Evolutionary conservation across 2,797 vertebrate species (phyloP).

Genomic region (Spheniscus humboldti): DNA sequence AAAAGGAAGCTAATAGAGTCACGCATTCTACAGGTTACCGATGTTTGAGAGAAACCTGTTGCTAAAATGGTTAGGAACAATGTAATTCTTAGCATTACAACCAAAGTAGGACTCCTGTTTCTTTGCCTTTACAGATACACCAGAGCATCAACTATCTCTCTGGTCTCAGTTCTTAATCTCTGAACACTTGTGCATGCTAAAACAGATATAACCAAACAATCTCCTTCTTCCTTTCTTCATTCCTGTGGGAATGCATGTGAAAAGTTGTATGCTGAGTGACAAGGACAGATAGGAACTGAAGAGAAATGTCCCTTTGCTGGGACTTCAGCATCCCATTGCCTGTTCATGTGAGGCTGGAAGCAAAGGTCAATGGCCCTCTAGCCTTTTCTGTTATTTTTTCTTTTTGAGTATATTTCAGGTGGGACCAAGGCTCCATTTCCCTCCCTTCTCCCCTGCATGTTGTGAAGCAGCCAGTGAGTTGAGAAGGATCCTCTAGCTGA

Average conservation of each 20-base stretch:
- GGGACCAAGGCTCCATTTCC: background rate
- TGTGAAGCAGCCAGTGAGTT: background rate
- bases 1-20: slow-evolving; percentile 27
- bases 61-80: background rate
- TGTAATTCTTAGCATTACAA: background rate
- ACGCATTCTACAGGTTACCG: slow-evolving; percentile 5
- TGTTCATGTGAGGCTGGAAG: background rate
- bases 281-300: background rate
- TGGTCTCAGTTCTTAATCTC: background rate
- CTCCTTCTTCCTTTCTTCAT: background rate
- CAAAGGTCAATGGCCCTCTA: background rate
- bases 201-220: background rate
- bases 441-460: background rate
- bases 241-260: background rate
- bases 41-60: background rate
- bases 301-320: background rate
- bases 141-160: background rate
- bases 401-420: background rate
- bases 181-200: background rate
- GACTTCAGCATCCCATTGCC: background rate
- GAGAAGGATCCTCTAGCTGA: background rate
- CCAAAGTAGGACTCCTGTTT: background rate
- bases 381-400: background rate
- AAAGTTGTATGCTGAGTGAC: background rate
- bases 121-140: background rate